Evolutionary conservation across 2,797 vertebrate species (phyloP).

Genomic region (Coccyzus lansbergi): DNA sequence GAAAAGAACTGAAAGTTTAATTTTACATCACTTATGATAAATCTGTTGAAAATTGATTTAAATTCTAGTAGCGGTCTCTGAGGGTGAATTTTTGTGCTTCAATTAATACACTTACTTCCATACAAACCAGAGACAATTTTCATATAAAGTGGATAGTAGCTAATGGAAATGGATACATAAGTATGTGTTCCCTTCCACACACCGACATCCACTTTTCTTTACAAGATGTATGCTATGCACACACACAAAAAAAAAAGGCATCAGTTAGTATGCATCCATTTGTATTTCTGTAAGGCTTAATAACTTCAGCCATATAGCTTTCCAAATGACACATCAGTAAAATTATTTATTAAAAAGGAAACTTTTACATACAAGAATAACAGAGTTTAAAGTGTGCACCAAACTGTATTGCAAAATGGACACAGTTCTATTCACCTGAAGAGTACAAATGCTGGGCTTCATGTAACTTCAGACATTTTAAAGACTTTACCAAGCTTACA

Average conservation of each 20-base stretch:
- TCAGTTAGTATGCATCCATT: not conserved
- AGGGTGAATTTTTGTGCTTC: constrained; percentile 28
- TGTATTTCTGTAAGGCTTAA: not conserved
- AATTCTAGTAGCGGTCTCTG: not conserved
- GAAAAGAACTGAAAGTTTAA: not conserved
- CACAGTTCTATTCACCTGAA: not conserved
- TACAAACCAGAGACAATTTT: not conserved
- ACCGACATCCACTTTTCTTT: not conserved
- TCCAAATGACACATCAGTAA: not conserved
- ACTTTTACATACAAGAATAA: not conserved
- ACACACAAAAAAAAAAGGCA: not conserved
- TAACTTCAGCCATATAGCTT: not conserved
- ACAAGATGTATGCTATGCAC: not conserved
- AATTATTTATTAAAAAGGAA: not conserved
- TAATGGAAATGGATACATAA: not conserved
- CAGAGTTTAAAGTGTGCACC: not conserved
- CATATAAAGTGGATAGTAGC: not conserved
- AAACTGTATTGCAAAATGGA: not conserved
- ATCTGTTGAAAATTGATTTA: constrained; percentile 14
- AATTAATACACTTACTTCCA: not conserved
- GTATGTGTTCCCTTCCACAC: not conserved
- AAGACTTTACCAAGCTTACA: not conserved
- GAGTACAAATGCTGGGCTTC: not conserved
- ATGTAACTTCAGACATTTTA: not conserved
- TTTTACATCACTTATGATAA: constrained; percentile 8